Evolutionary conservation across 2,888 invertebrate species (phyloP).

Genomic region (Imbricaverruca yamaguchii): DNA sequence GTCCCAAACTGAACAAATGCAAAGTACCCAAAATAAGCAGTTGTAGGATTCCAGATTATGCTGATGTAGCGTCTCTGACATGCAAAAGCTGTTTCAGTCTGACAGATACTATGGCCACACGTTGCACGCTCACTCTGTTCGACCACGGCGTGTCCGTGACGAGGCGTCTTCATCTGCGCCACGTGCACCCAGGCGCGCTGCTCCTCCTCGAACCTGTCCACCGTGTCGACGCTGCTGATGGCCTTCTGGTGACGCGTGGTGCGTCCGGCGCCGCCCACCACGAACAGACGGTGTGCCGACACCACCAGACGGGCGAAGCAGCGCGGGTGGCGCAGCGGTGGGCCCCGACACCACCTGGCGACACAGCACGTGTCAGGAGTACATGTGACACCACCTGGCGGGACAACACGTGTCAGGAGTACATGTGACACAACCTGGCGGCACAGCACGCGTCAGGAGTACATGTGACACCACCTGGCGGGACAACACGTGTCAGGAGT

Average conservation of each 20-base stretch:
- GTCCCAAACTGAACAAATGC: too few relatives aligned
- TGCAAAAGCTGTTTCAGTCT: too few relatives aligned
- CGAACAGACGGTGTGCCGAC: conserved; percentile 49
- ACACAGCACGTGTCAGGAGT: conserved; percentile 47
- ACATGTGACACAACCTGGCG: conserved; percentile 42
- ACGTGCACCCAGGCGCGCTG: conserved; percentile 53
- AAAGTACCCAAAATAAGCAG: too few relatives aligned
- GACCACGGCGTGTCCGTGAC: conserved; percentile 58
- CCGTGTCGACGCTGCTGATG: conserved; percentile 43
- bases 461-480: too few relatives aligned
- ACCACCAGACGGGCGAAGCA: conserved; percentile 40
- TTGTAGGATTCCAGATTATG: too few relatives aligned
- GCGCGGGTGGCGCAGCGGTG: conserved; percentile 36
- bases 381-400: too few relatives aligned
- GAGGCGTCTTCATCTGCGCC: conserved; percentile 55
- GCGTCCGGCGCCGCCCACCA: conserved; percentile 60
- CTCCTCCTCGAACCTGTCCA: conserved; percentile 48
- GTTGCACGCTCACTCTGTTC: conserved; percentile 49
- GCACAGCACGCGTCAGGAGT: conserved; percentile 47
- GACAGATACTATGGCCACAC: too few relatives aligned
- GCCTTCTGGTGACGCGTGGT: conserved; percentile 31
- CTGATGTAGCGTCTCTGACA: too few relatives aligned
- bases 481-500: too few relatives aligned
- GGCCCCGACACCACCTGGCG: conserved; percentile 27
- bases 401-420: conserved; percentile 44